Base-by-base conservation (phyloP, 1,140 invertebrate species). In the Acromyrmex heyeri region DNA sequence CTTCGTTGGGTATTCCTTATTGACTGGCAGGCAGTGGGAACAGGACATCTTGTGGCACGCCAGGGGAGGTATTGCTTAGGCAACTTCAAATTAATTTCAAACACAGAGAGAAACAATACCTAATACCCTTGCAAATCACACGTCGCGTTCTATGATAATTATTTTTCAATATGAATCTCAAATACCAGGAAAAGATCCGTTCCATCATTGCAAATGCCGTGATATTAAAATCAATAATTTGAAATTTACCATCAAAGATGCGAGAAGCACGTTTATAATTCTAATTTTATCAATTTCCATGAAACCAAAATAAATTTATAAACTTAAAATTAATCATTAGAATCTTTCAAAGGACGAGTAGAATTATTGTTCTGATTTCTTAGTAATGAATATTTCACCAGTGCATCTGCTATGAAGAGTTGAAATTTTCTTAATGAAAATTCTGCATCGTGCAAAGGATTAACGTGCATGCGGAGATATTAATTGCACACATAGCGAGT, bases 41-140 rank as follows among this genome's bases (percentile, higher is more conserved):
- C 88, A 86, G 91, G 91, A 91, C 86, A 91, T 82, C 89, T 90
- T 88, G 82, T 89, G 88, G 88, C 92, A 75, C 89, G 91, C 75
- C 65, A 69, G 90, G 6, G 21, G 62, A 44, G 18, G 38, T 69
- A 88, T 92, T 92, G 91, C 92, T 93, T 92, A 92, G 87, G 92
- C 91, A 92, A 93, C 93, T 93, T 92, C 89, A 92, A 95, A 94
- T 95, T 95, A 94, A 95, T 95, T 94, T 93, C 91, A 90, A 93
- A 92, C 91, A 91, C 86, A 88, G 85, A 87, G 90, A 90, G 92
- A 93, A 94, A 94, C 93, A 94, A 94, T 94, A 91, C 90, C 85
- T 86, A 88, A 86, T 89, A 83, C 73, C 86, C 67, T 69, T n/a
- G 64, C 57, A 59, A 88, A 62, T 70, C 62, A 21, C 53, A 38